Evolutionary conservation across 2,888 invertebrate species (phyloP), one percentile per base, ranked within the genome.

Genomic region (Acholoe squamosa): DNA sequence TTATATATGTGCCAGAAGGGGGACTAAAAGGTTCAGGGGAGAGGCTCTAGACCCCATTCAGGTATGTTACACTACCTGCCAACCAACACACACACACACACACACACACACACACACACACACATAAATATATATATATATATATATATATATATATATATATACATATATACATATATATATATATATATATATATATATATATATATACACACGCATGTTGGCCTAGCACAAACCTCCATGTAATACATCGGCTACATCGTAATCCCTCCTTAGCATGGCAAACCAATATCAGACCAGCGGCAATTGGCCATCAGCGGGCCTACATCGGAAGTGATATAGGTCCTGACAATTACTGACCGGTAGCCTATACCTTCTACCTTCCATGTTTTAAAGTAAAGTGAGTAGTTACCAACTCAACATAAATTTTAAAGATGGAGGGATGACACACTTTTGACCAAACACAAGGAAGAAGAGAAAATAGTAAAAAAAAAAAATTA

Each of bases 81-180:
- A 71, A 71, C 71, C 71, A 61, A 61, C 61, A n/a, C n/a, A 19
- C 61, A 28, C 28, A 71, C 71, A 71, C n/a, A n/a, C n/a, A n/a
- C n/a, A n/a, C n/a, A n/a, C n/a, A n/a, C n/a, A n/a, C n/a, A n/a
- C n/a, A n/a, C n/a, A n/a, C n/a, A n/a, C n/a, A n/a, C n/a, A n/a
- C n/a, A n/a, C n/a, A n/a, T n/a, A n/a, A n/a, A n/a, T n/a, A n/a
- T n/a, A n/a, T n/a, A n/a, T n/a, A n/a, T n/a, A n/a, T n/a, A n/a
- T n/a, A n/a, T n/a, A n/a, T n/a, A n/a, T n/a, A n/a, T n/a, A n/a
- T n/a, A n/a, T n/a, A n/a, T n/a, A n/a, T n/a, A n/a, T n/a, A n/a
- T n/a, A n/a, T n/a, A n/a, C n/a, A n/a, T n/a, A n/a, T n/a, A n/a
- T n/a, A n/a, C n/a, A n/a, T n/a, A n/a, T n/a, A n/a, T n/a, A n/a